These are phyloP conservation scores for Trichogramma pretiosum DNA, from an alignment of 1,140 invertebrate species.

Conservation along the genomic window DNA sequence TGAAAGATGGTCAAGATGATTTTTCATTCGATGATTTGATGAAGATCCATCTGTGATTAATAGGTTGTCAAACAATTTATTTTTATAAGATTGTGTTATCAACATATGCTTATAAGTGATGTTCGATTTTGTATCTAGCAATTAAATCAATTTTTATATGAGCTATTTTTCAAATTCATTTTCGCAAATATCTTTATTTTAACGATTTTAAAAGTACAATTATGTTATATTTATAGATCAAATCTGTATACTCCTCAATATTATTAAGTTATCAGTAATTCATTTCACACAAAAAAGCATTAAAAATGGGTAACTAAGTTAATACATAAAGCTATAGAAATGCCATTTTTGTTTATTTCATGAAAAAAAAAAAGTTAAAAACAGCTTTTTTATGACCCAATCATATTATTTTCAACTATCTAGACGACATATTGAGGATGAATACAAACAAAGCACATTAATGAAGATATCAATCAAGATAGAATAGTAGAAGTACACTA, in stretches of 20 bases:
- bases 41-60: constrained; percentile 11
- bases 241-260: constrained; percentile 14
- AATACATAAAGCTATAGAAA: constrained; percentile 14
- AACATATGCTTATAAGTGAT: background rate
- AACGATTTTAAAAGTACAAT: constrained; percentile 20
- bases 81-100: background rate
- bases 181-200: constrained; percentile 20
- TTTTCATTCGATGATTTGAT: constrained; percentile 35
- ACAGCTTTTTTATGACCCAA: background rate
- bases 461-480: constrained; percentile 13
- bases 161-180: constrained; percentile 7
- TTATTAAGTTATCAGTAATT: constrained; percentile 16
- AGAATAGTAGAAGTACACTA: constrained; percentile 12
- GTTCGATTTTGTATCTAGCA: background rate
- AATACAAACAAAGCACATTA: constrained; percentile 14
- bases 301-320: constrained; percentile 12
- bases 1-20: constrained; percentile 30
- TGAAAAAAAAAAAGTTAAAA: background rate
- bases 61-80: background rate
- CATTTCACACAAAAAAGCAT: constrained; percentile 15
- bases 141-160: background rate
- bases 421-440: too few species aligned
- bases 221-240: constrained; percentile 16
- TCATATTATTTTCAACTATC: too few species aligned
- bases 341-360: constrained; percentile 4